Evolutionary conservation across 2,888 invertebrate genomes (phyloP), one percentile per base, ranked within the genome.

Genomic region (Caenorhabditis angaria): DNA sequence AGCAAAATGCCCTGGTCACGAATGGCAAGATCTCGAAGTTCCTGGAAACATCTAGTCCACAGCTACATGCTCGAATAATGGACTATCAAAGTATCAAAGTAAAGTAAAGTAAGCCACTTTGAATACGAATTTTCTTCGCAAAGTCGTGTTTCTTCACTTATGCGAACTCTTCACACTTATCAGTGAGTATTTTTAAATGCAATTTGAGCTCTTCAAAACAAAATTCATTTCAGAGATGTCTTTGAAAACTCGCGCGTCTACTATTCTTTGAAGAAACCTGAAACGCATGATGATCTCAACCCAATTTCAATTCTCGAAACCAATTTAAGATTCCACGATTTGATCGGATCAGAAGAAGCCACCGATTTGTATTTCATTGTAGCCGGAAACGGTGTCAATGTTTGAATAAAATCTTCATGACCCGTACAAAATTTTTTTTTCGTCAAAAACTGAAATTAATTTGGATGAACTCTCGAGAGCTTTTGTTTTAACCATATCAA

Each of bases 401-500:
- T 41, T 12, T 41, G 18, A 41, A 14, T 10, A 18, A 41, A 41
- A 41, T 41, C 14, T 41, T n/a, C n/a, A n/a, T n/a, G n/a, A n/a
- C n/a, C n/a, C n/a, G 18, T 41, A 18, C 14, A 41, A 18, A 18
- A 18, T 41, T 41, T 41, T 41, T 41, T 41, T 14, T 41, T 2
- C 18, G 10, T 41, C 18, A 18, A 18, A 2, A 41, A 41, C n/a
- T n/a, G n/a, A n/a, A n/a, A n/a, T 56, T 18, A 56, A 6, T 27
- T 32, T 27, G 72, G 72, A 65, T 72, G 72, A 59, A 72, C 72
- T 25, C 69, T 10, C 3, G 61, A 63, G 14, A 73, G 57, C 54
- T 65, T 47, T 48, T 69, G 68, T 63, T 95, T 93, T 83, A 96
- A 93, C 88, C 97, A 97, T 85, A 97, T 94, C 85, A 97, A 92